These are phyloP conservation scores for Manduca sexta DNA, from an alignment of 1,140 invertebrate genomes.

Conservation along the genomic window DNA sequence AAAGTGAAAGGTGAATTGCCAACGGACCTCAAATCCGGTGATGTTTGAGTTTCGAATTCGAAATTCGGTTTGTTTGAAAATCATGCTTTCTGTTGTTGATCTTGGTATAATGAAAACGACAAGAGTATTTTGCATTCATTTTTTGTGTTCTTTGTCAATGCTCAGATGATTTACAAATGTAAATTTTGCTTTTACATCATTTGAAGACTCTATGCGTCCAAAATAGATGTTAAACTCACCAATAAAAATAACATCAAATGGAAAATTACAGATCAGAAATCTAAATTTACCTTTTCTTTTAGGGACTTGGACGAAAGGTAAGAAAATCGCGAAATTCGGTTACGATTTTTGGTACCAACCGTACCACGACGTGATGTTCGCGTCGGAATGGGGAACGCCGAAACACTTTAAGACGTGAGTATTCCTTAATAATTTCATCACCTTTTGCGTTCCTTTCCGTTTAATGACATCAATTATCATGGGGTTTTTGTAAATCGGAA, in stretches of 20 bases:
- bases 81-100: not conserved
- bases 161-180: no score
- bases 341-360: constrained; percentile 99
- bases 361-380: constrained; percentile 91
- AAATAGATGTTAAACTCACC: no score
- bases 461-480: no score
- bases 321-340: constrained; percentile 78
- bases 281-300: constrained; percentile 20
- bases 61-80: no score
- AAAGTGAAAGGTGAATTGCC: constrained; percentile 77
- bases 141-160: no score
- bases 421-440: not conserved
- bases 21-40: constrained; percentile 11
- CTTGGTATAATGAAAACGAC: no score
- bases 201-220: no score
- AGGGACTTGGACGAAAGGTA: constrained; percentile 80
- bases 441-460: no score
- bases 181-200: no score
- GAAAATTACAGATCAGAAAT: not conserved
- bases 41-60: not conserved
- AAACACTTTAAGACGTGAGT: constrained; percentile 81
- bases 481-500: no score
- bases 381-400: constrained; percentile 94
- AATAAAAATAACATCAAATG: no score
- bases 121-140: no score